phyloP scores from a whole-genome alignment of 1,140 invertebrate genomes.

The Ooceraea biroi region DNA sequence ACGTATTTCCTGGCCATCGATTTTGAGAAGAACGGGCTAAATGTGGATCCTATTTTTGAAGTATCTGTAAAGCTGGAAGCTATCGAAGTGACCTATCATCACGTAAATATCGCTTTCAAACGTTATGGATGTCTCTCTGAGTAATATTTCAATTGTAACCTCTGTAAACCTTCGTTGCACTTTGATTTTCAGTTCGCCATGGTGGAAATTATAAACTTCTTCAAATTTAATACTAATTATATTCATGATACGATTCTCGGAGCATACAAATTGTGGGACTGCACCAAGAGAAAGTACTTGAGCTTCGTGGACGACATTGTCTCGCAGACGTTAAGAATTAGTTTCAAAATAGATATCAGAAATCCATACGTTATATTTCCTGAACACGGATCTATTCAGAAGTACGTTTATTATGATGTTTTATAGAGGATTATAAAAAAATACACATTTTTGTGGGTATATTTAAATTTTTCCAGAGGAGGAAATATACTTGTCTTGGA shows the following conservation, averaged over 20 bases:
- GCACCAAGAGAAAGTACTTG: conserved; percentile 72
- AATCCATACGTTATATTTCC: conserved; percentile 93
- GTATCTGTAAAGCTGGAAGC: conserved; percentile 90
- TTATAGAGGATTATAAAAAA: conserved; percentile 14
- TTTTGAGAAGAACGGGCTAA: conserved; percentile 91
- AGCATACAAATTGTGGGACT: conserved; percentile 75
- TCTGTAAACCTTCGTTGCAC: conserved; percentile 61
- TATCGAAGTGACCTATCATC: conserved; percentile 92
- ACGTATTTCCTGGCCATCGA: conserved; percentile 92
- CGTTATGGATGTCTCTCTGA: background rate
- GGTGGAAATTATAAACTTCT: conserved; percentile 91
- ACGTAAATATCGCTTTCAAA: conserved; percentile 86
- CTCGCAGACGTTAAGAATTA: conserved; percentile 89
- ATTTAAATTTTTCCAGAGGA: conserved; percentile 86
- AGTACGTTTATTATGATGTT: conserved; percentile 87
- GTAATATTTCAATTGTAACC: conserved; percentile 12
- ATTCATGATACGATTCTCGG: conserved; percentile 79
- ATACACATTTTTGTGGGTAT: background rate
- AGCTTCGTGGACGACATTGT: conserved; percentile 77
- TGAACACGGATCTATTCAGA: conserved; percentile 91
- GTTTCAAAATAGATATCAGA: conserved; percentile 92
- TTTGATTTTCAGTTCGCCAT: conserved; percentile 89
- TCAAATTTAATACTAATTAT: conserved; percentile 86
- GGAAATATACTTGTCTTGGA: conserved; percentile 92
- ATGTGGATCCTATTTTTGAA: conserved; percentile 90